Evolutionary conservation across 2,113 vertebrate genomes (phyloP).

Genomic region (Poeciliopsis retropinna): DNA sequence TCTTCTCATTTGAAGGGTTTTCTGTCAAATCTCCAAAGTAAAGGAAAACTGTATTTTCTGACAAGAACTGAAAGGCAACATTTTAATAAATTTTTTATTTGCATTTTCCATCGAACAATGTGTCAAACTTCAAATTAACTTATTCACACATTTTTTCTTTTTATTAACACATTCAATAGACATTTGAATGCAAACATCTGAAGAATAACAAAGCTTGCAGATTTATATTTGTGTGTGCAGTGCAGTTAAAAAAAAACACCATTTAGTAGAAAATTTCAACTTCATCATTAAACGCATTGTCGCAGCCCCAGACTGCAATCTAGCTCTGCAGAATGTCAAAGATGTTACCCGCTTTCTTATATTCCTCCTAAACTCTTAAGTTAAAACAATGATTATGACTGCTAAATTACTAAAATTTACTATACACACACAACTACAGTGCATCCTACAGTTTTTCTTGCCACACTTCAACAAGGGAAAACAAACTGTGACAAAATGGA

Average conservation of each 20-base stretch:
- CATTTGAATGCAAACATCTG: no score
- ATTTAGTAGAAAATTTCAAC: no score
- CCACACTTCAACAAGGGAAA: no score
- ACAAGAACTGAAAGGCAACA: no score
- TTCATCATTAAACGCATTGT: no score
- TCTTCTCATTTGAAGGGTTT: neutral
- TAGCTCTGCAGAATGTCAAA: neutral
- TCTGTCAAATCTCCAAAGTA: constrained; percentile 4
- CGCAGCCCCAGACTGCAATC: neutral
- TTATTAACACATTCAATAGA: no score
- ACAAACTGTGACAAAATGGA: no score
- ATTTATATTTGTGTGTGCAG: no score
- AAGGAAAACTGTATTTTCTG: neutral
- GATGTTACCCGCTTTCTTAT: no score
- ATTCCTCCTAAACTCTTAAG: neutral
- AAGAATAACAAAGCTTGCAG: no score
- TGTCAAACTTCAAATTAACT: neutral
- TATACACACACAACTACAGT: neutral
- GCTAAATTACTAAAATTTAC: neutral
- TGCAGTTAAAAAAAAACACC: no score
- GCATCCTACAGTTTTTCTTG: neutral
- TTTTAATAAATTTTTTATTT: neutral
- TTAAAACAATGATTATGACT: neutral
- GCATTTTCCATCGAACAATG: neutral
- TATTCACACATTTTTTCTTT: neutral